Evolutionary conservation across 2,888 invertebrate species (phyloP), one percentile per base, ranked within the genome.

Genomic region (Meandrusa payeni): DNA sequence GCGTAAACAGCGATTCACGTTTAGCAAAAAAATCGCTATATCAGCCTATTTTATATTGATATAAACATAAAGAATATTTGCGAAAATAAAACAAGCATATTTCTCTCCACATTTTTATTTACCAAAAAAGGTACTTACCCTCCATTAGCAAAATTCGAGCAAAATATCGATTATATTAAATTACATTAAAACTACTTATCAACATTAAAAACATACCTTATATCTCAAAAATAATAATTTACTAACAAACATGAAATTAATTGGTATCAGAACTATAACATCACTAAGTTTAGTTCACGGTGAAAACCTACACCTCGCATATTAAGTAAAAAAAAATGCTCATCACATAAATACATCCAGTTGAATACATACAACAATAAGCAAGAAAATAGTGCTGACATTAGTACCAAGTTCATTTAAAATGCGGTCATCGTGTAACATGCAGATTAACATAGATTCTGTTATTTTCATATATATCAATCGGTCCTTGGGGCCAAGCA

Each of bases 161-260:
- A 75, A 74, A 77, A 76, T 75, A 77, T 68, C 69, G 67, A 76
- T 79, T 78, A 79, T 69, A 78, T 82, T 80, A 81, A 79, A 81
- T 81, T 82, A 81, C 69, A 72, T 80, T 81, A 81, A 72, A 82
- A 81, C 79, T 83, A 86, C 70, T 71, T 80, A 81, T 66, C 75
- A 85, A 83, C 70, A 79, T 78, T 75, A 78, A 83, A 76, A 85
- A 86, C 82, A 75, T 79, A 81, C 73, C 82, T 80, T 78, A 83
- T 63, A 81, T 83, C 78, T 85, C 82, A 82, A 86, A 86, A 85
- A 81, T 80, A 82, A 85, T 85, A 86, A 86, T 85, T 86, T 85
- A 85, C 85, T 86, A 86, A 85, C 81, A 85, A 85, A 83, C 71
- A 69, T 70, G 61, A 59, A 47, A 50, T 49, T 47, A 48, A 54